Evolutionary conservation across 2,888 invertebrate genomes (phyloP).

Genomic region (Chrysolina oricalcia): DNA sequence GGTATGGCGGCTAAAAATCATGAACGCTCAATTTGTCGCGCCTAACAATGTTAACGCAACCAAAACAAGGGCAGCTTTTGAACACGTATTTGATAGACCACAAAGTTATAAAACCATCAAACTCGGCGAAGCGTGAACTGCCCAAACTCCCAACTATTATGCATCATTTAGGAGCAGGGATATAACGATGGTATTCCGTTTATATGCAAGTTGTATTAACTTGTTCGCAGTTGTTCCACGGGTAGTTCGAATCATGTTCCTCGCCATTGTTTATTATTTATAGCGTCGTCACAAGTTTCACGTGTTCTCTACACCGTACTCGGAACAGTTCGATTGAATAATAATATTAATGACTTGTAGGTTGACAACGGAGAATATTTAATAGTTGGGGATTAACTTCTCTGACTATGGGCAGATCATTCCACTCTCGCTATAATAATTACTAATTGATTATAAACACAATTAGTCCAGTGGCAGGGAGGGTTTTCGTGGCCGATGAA

Average conservation of each 20-base stretch:
- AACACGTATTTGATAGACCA: slow-evolving; percentile 1
- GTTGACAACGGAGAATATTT: too few relatives aligned
- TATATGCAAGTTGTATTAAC: slow-evolving; percentile 6
- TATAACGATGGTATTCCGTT: slow-evolving; percentile 8
- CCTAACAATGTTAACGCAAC: not conserved
- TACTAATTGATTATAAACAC: too few relatives aligned
- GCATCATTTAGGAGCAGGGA: slow-evolving; percentile 11
- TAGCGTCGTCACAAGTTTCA: not conserved
- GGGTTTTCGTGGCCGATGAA: too few relatives aligned
- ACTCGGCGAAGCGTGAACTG: not conserved
- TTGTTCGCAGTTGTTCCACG: slow-evolving; percentile 3
- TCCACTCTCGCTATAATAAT: too few relatives aligned
- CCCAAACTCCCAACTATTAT: slow-evolving; percentile 10
- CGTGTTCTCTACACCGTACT: not conserved
- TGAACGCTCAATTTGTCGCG: slow-evolving; percentile 4
- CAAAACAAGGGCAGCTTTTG: not conserved
- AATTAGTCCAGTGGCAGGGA: too few relatives aligned
- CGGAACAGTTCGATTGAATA: not conserved
- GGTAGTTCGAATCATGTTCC: not conserved
- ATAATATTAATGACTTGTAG: too few relatives aligned
- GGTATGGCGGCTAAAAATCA: not conserved
- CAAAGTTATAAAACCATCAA: slow-evolving; percentile 14
- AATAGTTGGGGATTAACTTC: too few relatives aligned
- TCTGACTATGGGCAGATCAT: too few relatives aligned
- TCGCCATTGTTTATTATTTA: slow-evolving; percentile 4